Conservation (phyloP, 2,113 vertebrate species). For the Tauraco erythrolophus region DNA sequence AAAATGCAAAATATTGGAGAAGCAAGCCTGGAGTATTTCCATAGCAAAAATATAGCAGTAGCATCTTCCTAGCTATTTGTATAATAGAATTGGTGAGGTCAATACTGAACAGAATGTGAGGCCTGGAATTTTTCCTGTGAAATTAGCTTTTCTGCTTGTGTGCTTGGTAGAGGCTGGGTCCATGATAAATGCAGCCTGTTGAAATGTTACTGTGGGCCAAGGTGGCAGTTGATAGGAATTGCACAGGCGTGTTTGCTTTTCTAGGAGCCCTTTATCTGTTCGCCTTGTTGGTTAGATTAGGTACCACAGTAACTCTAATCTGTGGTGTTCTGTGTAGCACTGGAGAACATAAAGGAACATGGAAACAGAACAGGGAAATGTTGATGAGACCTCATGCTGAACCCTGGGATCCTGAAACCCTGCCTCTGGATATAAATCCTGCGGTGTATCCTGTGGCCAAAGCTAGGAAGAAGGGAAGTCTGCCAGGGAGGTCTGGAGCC, state of each 20-base stretch:
- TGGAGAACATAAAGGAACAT: not conserved
- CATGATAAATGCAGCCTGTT: not conserved
- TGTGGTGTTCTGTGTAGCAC: not conserved
- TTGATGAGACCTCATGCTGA: slow-evolving; percentile 21
- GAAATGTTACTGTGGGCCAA: not conserved
- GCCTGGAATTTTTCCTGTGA: not conserved
- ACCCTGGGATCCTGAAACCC: slow-evolving; percentile 7
- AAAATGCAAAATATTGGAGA: not conserved
- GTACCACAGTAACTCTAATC: not conserved
- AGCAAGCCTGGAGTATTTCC: not conserved
- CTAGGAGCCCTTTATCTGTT: not conserved
- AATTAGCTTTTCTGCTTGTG: not conserved
- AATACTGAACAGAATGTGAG: not conserved
- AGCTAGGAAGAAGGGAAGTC: not conserved
- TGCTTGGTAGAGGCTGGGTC: fast-evolving
- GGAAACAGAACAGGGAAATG: not conserved
- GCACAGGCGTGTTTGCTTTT: not conserved
- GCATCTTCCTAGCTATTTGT: not conserved
- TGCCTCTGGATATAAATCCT: slow-evolving; percentile 1
- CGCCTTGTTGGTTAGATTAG: not conserved
- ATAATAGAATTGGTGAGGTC: not conserved
- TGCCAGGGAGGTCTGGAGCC: slow-evolving; percentile 66
- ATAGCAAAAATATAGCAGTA: not conserved
- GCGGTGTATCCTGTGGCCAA: not conserved
- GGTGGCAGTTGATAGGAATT: not conserved